Percentiles rank a stretch among this genome's conserved stretches.
Evolutionary conservation across 2,888 invertebrate species (phyloP).

Genomic region (Apodemia hepburni): DNA sequence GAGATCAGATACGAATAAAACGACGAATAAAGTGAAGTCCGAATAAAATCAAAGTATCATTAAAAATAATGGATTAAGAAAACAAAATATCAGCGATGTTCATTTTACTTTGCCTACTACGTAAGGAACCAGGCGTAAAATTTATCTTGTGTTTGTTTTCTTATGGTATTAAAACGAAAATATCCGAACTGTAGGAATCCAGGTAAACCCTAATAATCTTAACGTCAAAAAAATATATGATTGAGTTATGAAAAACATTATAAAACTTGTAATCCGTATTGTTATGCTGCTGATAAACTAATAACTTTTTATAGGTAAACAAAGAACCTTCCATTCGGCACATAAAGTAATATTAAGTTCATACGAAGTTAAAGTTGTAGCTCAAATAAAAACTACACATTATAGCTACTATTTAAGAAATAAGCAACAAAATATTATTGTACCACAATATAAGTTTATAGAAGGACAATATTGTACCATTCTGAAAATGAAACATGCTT

Average conservation of each 20-base stretch:
- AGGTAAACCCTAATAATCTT: background rate
- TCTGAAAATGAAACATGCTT: slow-evolving; percentile 21
- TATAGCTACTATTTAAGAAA: slow-evolving; percentile 4
- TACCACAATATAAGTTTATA: slow-evolving; percentile 16
- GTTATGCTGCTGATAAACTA: too few relatives aligned
- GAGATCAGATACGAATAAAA: too few relatives aligned
- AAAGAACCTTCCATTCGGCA: background rate
- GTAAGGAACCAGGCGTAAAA: background rate
- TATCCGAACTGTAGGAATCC: background rate
- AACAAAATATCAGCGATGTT: background rate
- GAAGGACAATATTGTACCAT: slow-evolving; percentile 14
- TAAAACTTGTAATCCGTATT: background rate
- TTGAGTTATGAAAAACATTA: background rate
- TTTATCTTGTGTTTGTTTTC: background rate
- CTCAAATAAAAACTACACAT: slow-evolving; percentile 10
- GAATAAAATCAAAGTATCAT: background rate
- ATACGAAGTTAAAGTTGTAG: slow-evolving; percentile 18
- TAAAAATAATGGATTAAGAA: background rate
- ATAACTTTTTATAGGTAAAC: background rate
- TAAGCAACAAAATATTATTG: slow-evolving; percentile 12
- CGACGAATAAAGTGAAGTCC: background rate
- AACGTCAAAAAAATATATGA: background rate
- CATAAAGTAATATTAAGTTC: background rate
- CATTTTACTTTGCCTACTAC: background rate
- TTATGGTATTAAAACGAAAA: background rate